Percentiles rank a stretch among this genome's conserved stretches.
These are phyloP conservation scores for Macroramphosus scolopax DNA, from an alignment of 2,797 vertebrate genomes.

Conservation along the genomic window DNA sequence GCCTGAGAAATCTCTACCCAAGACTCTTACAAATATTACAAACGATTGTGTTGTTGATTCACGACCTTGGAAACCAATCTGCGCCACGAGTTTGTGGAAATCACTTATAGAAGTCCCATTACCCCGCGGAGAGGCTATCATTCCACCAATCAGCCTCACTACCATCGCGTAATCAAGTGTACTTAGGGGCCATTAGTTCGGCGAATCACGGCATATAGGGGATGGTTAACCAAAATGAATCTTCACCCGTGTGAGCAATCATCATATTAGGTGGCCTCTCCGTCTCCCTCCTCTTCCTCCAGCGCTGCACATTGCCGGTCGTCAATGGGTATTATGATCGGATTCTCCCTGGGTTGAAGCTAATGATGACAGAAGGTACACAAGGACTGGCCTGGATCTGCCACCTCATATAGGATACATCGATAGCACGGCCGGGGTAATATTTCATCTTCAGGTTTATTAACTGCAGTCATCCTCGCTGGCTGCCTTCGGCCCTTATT, in stretches of 20 bases:
- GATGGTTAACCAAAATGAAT: conserved; percentile 50
- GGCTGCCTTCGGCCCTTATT: conserved; percentile 44
- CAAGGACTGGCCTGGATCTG: conserved; percentile 68
- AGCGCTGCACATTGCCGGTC: conserved; percentile 7
- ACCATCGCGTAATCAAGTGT: conserved; percentile 52
- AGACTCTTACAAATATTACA: background rate
- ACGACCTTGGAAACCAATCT: background rate
- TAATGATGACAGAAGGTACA: conserved; percentile 68
- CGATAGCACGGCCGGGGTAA: conserved; percentile 44
- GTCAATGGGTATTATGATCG: conserved; percentile 38
- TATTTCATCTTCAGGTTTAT: conserved; percentile 63
- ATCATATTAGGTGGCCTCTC: conserved; percentile 8
- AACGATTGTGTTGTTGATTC: conserved; percentile 1
- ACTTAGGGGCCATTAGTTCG: conserved; percentile 55
- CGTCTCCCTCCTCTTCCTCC: background rate
- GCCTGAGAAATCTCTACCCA: too few relatives aligned
- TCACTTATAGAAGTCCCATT: conserved; percentile 27
- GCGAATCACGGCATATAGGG: conserved; percentile 24
- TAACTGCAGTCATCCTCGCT: conserved; percentile 35
- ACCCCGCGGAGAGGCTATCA: conserved; percentile 16
- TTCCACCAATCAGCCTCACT: conserved; percentile 44
- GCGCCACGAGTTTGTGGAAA: conserved; percentile 7
- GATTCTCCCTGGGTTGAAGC: conserved; percentile 40
- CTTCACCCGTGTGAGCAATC: conserved; percentile 45
- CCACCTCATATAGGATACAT: conserved; percentile 57